These are phyloP conservation scores for Oxyruncus cristatus DNA, from an alignment of 2,113 vertebrate genomes.

Conservation along the genomic window DNA sequence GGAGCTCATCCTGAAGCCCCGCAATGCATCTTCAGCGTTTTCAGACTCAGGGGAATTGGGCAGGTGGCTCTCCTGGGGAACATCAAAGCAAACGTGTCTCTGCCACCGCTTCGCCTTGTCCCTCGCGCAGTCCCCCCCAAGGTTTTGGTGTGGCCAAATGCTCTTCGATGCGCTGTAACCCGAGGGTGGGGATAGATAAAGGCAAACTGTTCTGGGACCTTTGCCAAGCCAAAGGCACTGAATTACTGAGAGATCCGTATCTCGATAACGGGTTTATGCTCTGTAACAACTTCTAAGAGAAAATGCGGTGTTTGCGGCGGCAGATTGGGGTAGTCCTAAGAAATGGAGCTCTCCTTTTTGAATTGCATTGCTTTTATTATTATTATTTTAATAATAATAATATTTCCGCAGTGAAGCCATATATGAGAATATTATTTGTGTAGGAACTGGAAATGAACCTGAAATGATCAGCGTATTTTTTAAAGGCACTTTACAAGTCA, in stretches of 20 bases:
- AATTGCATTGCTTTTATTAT: constrained; percentile 43
- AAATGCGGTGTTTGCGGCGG: constrained; percentile 46
- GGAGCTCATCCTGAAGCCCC: background rate
- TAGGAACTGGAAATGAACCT: constrained; percentile 67
- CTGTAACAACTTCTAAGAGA: constrained; percentile 70
- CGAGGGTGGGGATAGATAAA: constrained; percentile 77
- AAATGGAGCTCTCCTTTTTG: constrained; percentile 37
- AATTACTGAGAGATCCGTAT: constrained; percentile 72
- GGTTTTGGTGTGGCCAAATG: background rate
- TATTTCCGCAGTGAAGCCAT: constrained; percentile 31
- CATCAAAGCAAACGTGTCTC: background rate
- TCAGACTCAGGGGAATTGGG: background rate
- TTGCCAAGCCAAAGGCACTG: constrained; percentile 70
- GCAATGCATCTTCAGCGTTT: background rate
- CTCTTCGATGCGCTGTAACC: constrained; percentile 66
- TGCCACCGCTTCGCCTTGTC: rapidly evolving
- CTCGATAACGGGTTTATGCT: constrained; percentile 71
- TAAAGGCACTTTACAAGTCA: constrained; percentile 67
- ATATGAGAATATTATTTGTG: constrained; percentile 40
- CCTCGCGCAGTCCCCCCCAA: rapidly evolving
- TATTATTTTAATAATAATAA: constrained; percentile 39
- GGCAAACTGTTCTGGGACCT: constrained; percentile 71
- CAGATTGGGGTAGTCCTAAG: constrained; percentile 49
- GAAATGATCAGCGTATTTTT: constrained; percentile 63
- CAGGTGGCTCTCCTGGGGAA: rapidly evolving